Evolutionary conservation across 2,797 vertebrate species (phyloP).

Genomic region (Enteromius trimaculatus): DNA sequence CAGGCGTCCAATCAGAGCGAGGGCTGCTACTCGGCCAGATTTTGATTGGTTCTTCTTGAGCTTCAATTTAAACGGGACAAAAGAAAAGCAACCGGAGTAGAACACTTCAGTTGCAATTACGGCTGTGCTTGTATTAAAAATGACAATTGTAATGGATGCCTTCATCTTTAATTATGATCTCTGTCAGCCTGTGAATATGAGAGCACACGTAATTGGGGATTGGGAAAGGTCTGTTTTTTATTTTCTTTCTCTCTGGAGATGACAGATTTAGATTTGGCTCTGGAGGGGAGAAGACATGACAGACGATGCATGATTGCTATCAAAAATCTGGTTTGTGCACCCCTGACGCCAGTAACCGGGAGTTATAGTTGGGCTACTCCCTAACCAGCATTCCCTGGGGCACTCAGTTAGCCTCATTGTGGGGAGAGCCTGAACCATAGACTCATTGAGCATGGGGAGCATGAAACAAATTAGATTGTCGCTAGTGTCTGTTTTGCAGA

Average conservation of each 20-base stretch:
- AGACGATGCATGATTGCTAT: conserved; percentile 31
- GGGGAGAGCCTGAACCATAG: conserved; percentile 22
- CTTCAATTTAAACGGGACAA: conserved; percentile 73
- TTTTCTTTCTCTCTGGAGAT: conserved; percentile 47
- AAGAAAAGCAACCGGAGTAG: conserved; percentile 65
- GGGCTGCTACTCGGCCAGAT: neutral
- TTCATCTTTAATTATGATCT: conserved; percentile 81
- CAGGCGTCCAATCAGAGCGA: conserved; percentile 39
- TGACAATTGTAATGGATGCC: conserved; percentile 79
- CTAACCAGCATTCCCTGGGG: conserved; percentile 43
- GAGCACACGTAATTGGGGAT: conserved; percentile 74
- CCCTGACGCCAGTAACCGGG: conserved; percentile 1
- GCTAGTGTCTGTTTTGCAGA: conserved; percentile 11
- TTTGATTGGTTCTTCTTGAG: conserved; percentile 71
- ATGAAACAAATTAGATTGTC: conserved; percentile 48
- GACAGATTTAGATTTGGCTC: conserved; percentile 51
- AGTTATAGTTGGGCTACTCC: conserved; percentile 39
- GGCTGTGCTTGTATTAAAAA: conserved; percentile 72
- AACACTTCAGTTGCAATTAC: conserved; percentile 74
- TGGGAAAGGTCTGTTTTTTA: conserved; percentile 62
- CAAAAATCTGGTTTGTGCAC: conserved; percentile 42
- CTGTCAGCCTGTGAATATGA: conserved; percentile 73
- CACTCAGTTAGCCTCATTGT: conserved; percentile 37
- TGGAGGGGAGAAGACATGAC: conserved; percentile 30
- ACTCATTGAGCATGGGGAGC: conserved; percentile 19